Conservation (phyloP, 2,888 invertebrate genomes). For the Hyposoter dolosus region DNA sequence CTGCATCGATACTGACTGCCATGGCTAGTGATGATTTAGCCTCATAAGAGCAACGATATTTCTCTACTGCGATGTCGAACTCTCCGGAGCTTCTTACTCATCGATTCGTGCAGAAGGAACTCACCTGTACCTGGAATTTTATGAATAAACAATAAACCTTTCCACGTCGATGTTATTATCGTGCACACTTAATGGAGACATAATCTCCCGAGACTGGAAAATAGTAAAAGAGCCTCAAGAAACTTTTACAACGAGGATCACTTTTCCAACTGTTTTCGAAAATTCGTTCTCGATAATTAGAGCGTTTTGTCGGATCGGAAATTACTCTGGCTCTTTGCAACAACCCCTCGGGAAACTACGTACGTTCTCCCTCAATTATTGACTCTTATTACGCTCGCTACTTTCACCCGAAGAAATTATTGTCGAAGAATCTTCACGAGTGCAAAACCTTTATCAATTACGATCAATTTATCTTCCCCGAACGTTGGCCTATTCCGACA, state of each 20-base stretch:
- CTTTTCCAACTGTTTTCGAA: no score
- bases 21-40: background rate
- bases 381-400: background rate
- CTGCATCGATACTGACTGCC: conserved; percentile 40
- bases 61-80: background rate
- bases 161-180: background rate
- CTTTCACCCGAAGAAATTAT: background rate
- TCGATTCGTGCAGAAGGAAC: background rate
- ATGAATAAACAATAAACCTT: background rate
- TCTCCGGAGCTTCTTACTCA: background rate
- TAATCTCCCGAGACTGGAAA: background rate
- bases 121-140: background rate
- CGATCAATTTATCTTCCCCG: background rate
- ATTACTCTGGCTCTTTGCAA: background rate
- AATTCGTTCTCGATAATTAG: no score
- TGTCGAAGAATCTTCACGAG: background rate
- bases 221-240: no score
- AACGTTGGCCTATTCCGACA: background rate
- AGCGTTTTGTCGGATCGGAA: background rate
- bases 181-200: background rate
- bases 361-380: background rate
- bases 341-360: background rate
- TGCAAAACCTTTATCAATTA: background rate
- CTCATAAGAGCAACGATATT: background rate
- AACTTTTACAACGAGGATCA: no score